Evolutionary conservation across 1,140 invertebrate species (phyloP), one percentile per base, ranked within the genome.

Genomic region (Diabrotica virgifera): DNA sequence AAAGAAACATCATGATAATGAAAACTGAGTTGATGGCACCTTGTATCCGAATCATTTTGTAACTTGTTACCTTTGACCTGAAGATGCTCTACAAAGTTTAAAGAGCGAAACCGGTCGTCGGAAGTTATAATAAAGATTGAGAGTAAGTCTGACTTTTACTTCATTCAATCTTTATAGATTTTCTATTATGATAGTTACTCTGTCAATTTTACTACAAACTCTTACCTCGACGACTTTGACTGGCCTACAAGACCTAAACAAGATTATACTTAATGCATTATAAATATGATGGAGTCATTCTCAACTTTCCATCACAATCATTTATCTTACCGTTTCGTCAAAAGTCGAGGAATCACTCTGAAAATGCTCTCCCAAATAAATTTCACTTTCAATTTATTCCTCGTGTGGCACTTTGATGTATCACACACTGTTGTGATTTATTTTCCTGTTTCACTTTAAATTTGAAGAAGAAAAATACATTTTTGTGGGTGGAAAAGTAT

Each of bases 361-460:
- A 57, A 24, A 12, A 36, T 46, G 40, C 40, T 46, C 10, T 36
- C 35, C 53, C 10, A 60, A 60, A 60, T 60, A 60, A 50, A 60
- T 60, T 60, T 60, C 59, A 60, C 59, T 51, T 60, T 60, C 46
- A 60, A 60, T 60, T 60, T 60, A 60, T 60, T 51, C 37, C 59
- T 60, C 24, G 38, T 60, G 38, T 60, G 59, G n/a, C 59, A 60
- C 11, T 60, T 60, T 60, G 59, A 60, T 60, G 59, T 60, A 60
- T 60, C 59, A 37, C 59, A 52, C 13, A 8, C 38, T 60, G 37
- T 60, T 60, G 59, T 60, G 59, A 60, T 60, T 60, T 60, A 60
- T 60, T 46, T 50, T 50, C 40, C 36, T 24, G 11, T 52, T 52
- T 60, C 40, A 51, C 35, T 60, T 60, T 52, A 50, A 37, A 60